Evolutionary conservation across 2,888 invertebrate species (phyloP), one percentile per base, ranked within the genome.

Genomic region (Synanthedon formicaeformis): DNA sequence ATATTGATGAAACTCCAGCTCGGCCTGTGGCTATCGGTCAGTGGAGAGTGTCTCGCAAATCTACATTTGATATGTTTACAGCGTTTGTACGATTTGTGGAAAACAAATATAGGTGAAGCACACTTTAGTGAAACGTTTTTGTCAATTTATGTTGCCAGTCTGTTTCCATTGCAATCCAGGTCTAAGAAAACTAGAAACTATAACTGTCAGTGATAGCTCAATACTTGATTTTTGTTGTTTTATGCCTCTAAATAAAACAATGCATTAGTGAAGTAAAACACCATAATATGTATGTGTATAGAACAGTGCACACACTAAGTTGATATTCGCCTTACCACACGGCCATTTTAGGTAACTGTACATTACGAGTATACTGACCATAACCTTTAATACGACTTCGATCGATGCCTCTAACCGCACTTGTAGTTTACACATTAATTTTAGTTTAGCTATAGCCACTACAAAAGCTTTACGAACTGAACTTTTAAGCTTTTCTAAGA

Each of bases 1-100:
- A 45, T 45, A 45, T 45, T 45, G 45, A 13, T 54, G 54, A 50
- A 53, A 54, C 54, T 23, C 53, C 50, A 34, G 34, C 34, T 34
- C 59, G 55, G 64, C 76, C 71, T 55, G 54, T 54, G 65, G 76
- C 73, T 69, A 62, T 75, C 69, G 73, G 76, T 69, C 74, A 75
- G 64, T 66, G 67, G 65, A 63, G 69, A 71, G 66, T 61, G 59
- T 63, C 63, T 61, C 54, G 65, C 65, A 59, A 70, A 69, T 59
- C 65, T 59, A 45, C 56, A 54, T 55, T 48, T 55, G 56, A 48
- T 41, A 50, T 49, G 56, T 63, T 66, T 69, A 69, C 71, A 66
- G 14, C 55, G 54, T 63, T 60, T 65, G 56, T 51, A 53, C 56
- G 55, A 13, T 45, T 12, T n/a, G 13, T 45, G 45, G 45, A 45